Evolutionary conservation across 2,797 vertebrate genomes (phyloP).

Genomic region (Onychomys leucogaster): DNA sequence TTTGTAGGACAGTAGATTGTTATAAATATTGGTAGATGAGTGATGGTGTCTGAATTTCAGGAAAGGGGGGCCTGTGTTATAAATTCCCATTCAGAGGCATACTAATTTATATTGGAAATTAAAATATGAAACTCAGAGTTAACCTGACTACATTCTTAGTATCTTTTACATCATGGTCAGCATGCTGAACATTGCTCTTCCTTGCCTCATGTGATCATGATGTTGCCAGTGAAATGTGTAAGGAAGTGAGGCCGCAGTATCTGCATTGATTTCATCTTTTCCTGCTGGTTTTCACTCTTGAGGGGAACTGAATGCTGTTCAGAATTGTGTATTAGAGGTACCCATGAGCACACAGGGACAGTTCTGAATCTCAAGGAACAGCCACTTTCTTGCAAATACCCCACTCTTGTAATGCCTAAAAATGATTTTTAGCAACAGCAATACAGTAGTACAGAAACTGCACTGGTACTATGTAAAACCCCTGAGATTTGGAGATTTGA

Average conservation of each 20-base stretch:
- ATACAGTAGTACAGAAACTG: background rate
- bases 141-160: background rate
- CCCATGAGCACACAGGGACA: background rate
- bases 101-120: background rate
- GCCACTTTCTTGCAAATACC: background rate
- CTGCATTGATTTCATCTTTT: background rate
- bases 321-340: background rate
- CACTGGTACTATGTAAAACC: background rate
- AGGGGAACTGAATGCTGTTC: background rate
- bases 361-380: background rate
- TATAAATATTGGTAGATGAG: background rate
- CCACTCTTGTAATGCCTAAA: background rate
- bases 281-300: background rate
- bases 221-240: background rate
- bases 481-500: background rate
- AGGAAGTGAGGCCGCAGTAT: background rate
- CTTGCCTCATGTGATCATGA: background rate
- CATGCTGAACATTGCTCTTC: background rate
- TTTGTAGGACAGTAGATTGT: background rate
- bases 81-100: background rate
- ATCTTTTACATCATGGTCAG: background rate
- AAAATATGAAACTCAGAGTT: background rate
- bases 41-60: background rate
- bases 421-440: conserved; percentile 1
- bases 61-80: background rate